Evolutionary conservation across 1,140 invertebrate genomes (phyloP), one percentile per base, ranked within the genome.

Genomic region (Drosophila kepulauana): DNA sequence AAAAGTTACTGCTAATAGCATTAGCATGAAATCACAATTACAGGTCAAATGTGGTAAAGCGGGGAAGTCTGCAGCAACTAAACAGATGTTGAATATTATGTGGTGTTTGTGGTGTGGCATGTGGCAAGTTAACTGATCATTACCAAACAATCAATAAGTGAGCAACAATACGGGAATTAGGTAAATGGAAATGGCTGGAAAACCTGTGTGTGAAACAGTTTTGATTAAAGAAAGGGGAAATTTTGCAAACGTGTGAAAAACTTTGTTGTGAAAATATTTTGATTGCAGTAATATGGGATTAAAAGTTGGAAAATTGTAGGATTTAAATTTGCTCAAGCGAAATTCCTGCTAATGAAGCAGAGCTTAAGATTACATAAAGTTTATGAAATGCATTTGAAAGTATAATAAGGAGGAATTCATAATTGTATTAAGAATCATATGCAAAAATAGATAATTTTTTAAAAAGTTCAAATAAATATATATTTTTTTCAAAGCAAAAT

Each of bases 1-100:
- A 72, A 76, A 68, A 80, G 79, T 81, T 81, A 82, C 65, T 78
- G 85, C 65, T 80, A 74, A 78, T 69, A 59, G 63, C 62, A 90
- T 79, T 81, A 86, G 57, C 62, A 46, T 38, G 49, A 33, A 33
- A 61, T 52, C 48, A 58, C 54, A 61, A 64, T 61, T 45, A 43
- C 51, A 46, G 66, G 54, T 66, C 63, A 66, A 54, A 35, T 25
- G 5, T 25, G 8, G 30, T 11, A 15, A 25, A 15, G 15, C 6
- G n/a, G 15, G 45, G 33, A 45, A 59, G 38, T 45, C 13, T 20
- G 20, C 56, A 46, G 16, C 15, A 30, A 35, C 51, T 15, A 10
- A 49, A 13, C 30, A 51, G 33, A 38, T 63, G 46, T 51, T 33
- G 59, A 15, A 38, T 63, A 63, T 38, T 51, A 35, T 54, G 51